Evolutionary conservation across 2,888 invertebrate genomes (phyloP).

Genomic region (Folsomia manolachei): DNA sequence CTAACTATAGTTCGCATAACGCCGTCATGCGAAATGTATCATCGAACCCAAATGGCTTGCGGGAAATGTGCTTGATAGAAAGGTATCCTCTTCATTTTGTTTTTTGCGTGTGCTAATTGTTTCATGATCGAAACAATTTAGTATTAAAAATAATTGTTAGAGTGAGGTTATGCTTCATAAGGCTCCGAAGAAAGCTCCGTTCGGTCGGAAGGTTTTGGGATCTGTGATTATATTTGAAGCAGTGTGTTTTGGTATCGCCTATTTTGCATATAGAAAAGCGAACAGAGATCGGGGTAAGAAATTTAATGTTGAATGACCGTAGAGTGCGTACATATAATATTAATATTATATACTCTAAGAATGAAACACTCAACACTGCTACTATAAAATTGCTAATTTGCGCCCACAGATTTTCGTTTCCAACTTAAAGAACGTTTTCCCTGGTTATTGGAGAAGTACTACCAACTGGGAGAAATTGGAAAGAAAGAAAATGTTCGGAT

Average conservation of each 20-base stretch:
- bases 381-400: neutral
- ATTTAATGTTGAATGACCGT: neutral
- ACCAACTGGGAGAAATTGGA: constrained; percentile 41
- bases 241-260: constrained; percentile 29
- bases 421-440: constrained; percentile 35
- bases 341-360: too few relatives aligned
- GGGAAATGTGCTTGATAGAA: too few relatives aligned
- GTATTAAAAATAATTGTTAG: neutral
- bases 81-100: too few relatives aligned
- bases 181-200: constrained; percentile 17
- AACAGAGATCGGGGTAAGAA: constrained; percentile 35
- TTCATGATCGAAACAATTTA: too few relatives aligned
- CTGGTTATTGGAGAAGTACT: constrained; percentile 41
- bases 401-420: constrained; percentile 31
- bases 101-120: too few relatives aligned
- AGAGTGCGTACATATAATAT: too few relatives aligned
- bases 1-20: too few relatives aligned
- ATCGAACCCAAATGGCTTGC: too few relatives aligned
- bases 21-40: too few relatives aligned
- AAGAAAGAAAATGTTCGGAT: constrained; percentile 28
- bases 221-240: constrained; percentile 36
- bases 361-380: too few relatives aligned
- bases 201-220: constrained; percentile 17
- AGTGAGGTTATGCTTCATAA: constrained; percentile 26
- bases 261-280: constrained; percentile 32